Base-by-base conservation (phyloP, 2,797 vertebrate genomes). In the Micropoecilia bifurca region DNA sequence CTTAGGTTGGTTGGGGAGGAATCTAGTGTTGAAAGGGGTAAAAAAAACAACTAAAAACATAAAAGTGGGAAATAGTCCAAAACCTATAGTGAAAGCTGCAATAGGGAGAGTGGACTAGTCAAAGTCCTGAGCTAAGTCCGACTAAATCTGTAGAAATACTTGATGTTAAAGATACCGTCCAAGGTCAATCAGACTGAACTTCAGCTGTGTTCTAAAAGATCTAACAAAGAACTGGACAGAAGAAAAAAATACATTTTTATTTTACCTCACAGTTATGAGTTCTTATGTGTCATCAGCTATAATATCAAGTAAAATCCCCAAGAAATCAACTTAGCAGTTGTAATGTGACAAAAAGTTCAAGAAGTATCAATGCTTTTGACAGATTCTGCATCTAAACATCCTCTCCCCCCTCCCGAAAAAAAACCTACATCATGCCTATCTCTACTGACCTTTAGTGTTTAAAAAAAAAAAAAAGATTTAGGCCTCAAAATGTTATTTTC, bases 381-480 rank as follows among this genome's bases (percentile, higher is more conserved):
- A 13, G 39, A 14, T 3, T 14, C 5, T 71, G 68, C 18, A 14
- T 68, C 39, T 25, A 20, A 50, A 0, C n/a, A n/a, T n/a, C n/a
- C n/a, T n/a, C n/a, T n/a, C 16, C 16, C 36, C 46, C 16, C 1
- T 5, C 39, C 39, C 7, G 2, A 10, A 10, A 22, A 48, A 20
- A 33, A 7, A 12, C 36, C 39, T 25, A 43, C 4, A 68, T 12
- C 2, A 68, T 22, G 20, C 10, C 39, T 2, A 28, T 14, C 10
- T 45, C 68, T 43, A 69, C 39, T 71, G 41, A 89, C 83, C 74
- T 77, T 75, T 76, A 43, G 66, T 69, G 66, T 69, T 53, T 39
- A 39, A 39, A 39, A 39, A 39, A 39, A 39, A 39, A 39, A 39
- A 39, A 39, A 39, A 39, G 39, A 41, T 61, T 76, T 85, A 81